Evolutionary conservation across 2,113 vertebrate genomes (phyloP), one percentile per base, ranked within the genome.

Genomic region (Crotalus horridus): DNA sequence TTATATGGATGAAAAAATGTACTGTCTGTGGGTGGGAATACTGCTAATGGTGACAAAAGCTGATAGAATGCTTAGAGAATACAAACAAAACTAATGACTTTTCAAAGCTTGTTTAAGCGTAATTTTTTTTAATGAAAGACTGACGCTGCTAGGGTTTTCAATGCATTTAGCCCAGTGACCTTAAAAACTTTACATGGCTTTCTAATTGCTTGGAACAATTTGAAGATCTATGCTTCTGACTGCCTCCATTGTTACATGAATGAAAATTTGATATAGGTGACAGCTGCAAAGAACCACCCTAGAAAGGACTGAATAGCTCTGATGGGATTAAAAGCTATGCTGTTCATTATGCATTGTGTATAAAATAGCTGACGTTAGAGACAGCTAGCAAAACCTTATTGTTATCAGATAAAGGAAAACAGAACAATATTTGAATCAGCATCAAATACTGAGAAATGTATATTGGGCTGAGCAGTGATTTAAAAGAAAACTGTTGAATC

Each of bases 301-400:
- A 24, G 15, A 69, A 90, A 33, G 3, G 10, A 43, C 1, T 54
- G 69, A 23, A 55, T 3, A 21, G 33, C 33, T 48, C 33, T 89
- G 59, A 17, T 26, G n/a, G 69, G 91, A 93, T 89, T 86, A 15
- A 39, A n/a, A 58, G 10, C 3, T 48, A 2, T 26, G 1, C 39
- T 90, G 5, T 0, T 8, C 12, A 88, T 51, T n/a, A 3, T 7
- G 0, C 5, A 0, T 8, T 1, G 11, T 0, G 11, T 0, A 0
- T 13, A 20, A 3, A 39, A 85, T 46, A 1, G 20, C 56, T 43
- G 15, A 10, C 7, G 1, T n/a, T 0, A 90, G 33, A 0, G 0
- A 0, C 7, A 53, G 51, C 15, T 4, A 7, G 55, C 48, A 86
- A 59, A 92, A 89, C 33, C 29, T 92, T 69, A 85, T n/a, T 2